Percentiles rank a stretch among this genome's conserved stretches.
Conservation (phyloP, 1,140 invertebrate genomes). For the Thereuonema tuberculata region DNA sequence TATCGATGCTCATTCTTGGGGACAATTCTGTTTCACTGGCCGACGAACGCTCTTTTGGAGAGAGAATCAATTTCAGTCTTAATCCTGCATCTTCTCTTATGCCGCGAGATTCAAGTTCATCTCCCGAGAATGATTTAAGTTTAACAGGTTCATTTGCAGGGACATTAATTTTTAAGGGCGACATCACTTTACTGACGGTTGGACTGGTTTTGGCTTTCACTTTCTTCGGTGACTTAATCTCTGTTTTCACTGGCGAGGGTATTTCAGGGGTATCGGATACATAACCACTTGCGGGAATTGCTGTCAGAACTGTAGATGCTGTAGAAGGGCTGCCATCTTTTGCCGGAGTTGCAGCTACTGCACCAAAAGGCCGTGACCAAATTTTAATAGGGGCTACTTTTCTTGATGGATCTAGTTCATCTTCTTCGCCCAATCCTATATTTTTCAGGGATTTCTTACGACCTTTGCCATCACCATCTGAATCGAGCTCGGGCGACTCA, state of each 20-base stretch:
- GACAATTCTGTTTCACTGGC: not conserved
- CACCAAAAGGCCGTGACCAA: not conserved
- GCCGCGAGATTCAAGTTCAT: not conserved
- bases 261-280: constrained; percentile 9
- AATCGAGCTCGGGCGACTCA: constrained; percentile 58
- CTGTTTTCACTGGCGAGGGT: not conserved
- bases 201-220: constrained; percentile 2
- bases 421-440: constrained; percentile 19
- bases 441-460: constrained; percentile 9
- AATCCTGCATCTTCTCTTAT: not conserved
- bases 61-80: constrained; percentile 8
- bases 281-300: constrained; percentile 6
- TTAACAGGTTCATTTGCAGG: not conserved
- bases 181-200: not conserved
- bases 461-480: constrained; percentile 12
- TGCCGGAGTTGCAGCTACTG: too few relatives aligned
- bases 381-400: constrained; percentile 15
- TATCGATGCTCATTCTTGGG: constrained; percentile 26
- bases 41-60: not conserved
- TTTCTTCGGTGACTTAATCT: constrained; percentile 3
- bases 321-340: constrained; percentile 8
- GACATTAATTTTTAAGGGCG: not conserved
- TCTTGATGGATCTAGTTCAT: constrained; percentile 16
- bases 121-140: not conserved
- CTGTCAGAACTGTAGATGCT: not conserved